A percentile compares a stretch with the other conserved stretches of the same genome.
Conservation (phyloP, 1,140 invertebrate species). For the Aphidius ervi region DNA sequence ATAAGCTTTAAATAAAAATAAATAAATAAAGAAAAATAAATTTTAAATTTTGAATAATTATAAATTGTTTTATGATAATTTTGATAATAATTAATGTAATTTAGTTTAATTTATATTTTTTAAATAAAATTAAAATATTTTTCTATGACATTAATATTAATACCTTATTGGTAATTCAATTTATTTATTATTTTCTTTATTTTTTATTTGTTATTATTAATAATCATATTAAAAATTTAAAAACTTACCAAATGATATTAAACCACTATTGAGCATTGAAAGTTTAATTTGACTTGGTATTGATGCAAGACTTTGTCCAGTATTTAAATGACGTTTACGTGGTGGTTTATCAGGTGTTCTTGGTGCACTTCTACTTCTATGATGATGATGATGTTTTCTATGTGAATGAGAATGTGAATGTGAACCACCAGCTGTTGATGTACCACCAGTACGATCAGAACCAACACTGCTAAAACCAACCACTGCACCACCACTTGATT, state of each 20-base stretch:
- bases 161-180: too few species aligned
- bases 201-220: too few species aligned
- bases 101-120: too few species aligned
- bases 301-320: slow-evolving; percentile 71
- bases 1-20: too few species aligned
- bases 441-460: slow-evolving; percentile 44
- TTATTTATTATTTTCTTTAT: too few species aligned
- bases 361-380: slow-evolving; percentile 68
- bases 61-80: too few species aligned
- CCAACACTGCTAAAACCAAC: slow-evolving; percentile 43
- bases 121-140: too few species aligned
- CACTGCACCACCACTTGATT: slow-evolving; percentile 37
- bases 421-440: slow-evolving; percentile 43
- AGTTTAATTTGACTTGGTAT: slow-evolving; percentile 86
- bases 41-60: too few species aligned
- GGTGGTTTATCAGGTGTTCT: slow-evolving; percentile 69
- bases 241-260: slow-evolving; percentile 77
- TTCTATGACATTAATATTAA: too few species aligned
- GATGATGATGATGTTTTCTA: slow-evolving; percentile 52
- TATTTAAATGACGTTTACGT: slow-evolving; percentile 65
- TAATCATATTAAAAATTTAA: too few species aligned
- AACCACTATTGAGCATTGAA: slow-evolving; percentile 85
- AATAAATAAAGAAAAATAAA: too few species aligned
- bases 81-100: too few species aligned
- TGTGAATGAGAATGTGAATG: slow-evolving; percentile 45